Conservation (phyloP, 1,140 invertebrate species). For the Orius laevigatus region DNA sequence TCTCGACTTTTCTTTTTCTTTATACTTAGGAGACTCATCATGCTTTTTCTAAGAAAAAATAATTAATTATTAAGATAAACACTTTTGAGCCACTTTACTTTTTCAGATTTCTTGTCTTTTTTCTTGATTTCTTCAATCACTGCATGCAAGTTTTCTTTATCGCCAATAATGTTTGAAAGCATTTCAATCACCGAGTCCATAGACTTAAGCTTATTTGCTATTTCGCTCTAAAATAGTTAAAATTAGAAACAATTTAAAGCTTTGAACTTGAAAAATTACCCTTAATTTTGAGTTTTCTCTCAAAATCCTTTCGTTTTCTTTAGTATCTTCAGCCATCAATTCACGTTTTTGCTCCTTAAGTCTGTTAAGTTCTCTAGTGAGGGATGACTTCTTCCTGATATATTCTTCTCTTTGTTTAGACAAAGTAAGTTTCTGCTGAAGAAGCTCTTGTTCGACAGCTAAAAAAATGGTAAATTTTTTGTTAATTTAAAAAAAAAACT, state of each 20-base stretch:
- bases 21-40: neutral
- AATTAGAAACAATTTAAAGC: conserved; percentile 10
- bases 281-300: conserved; percentile 65
- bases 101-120: conserved; percentile 22
- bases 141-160: conserved; percentile 30
- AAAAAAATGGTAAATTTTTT: conserved; percentile 15
- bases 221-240: conserved; percentile 45
- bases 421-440: conserved; percentile 59
- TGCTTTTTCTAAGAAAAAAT: conserved; percentile 1
- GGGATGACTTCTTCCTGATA: conserved; percentile 44
- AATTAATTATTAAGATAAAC: conserved; percentile 24
- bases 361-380: conserved; percentile 58
- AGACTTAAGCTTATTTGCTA: conserved; percentile 64
- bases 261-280: conserved; percentile 31
- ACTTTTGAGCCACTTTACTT: conserved; percentile 25
- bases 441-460: conserved; percentile 61
- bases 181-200: conserved; percentile 71
- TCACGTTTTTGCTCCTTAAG: conserved; percentile 57
- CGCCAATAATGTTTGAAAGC: conserved; percentile 58
- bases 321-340: conserved; percentile 41
- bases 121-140: conserved; percentile 13
- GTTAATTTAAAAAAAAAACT: neutral
- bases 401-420: conserved; percentile 62
- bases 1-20: neutral
- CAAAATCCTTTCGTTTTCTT: conserved; percentile 49